These are phyloP conservation scores for Junonia oenone DNA, from an alignment of 2,888 invertebrate species.

Conservation along the genomic window DNA sequence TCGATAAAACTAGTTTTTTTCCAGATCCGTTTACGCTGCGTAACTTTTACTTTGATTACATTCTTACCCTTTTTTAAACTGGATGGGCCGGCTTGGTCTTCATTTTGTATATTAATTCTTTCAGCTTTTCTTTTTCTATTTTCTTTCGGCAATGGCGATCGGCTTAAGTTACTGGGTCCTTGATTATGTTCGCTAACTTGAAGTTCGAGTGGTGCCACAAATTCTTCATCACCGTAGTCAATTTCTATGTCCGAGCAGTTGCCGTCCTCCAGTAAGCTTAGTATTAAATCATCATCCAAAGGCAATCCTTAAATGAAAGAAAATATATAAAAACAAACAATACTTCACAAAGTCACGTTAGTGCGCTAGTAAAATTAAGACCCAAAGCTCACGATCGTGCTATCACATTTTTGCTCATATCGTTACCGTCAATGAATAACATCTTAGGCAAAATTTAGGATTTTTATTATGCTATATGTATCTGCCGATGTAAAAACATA, in stretches of 20 bases:
- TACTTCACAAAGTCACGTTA: constrained; percentile 4
- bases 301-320: constrained; percentile 1
- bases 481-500: no score
- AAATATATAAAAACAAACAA: constrained; percentile 2
- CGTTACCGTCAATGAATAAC: no score
- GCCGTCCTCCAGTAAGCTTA: constrained; percentile 3
- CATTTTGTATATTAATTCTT: no score
- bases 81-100: no score
- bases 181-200: constrained; percentile 2
- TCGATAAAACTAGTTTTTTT: no score
- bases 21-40: no score
- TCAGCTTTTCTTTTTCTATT: no score
- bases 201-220: constrained; percentile 3
- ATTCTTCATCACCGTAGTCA: constrained; percentile 1
- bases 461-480: no score
- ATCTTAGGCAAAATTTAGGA: no score
- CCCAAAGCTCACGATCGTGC: constrained; percentile 4
- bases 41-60: no score
- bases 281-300: constrained; percentile 3
- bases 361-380: constrained; percentile 1
- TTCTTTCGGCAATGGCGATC: no score
- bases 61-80: no score
- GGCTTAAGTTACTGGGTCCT: neutral
- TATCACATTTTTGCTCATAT: neutral
- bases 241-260: constrained; percentile 1